Base-by-base conservation (phyloP, 2,113 vertebrate genomes). In the Chaetura pelagica region DNA sequence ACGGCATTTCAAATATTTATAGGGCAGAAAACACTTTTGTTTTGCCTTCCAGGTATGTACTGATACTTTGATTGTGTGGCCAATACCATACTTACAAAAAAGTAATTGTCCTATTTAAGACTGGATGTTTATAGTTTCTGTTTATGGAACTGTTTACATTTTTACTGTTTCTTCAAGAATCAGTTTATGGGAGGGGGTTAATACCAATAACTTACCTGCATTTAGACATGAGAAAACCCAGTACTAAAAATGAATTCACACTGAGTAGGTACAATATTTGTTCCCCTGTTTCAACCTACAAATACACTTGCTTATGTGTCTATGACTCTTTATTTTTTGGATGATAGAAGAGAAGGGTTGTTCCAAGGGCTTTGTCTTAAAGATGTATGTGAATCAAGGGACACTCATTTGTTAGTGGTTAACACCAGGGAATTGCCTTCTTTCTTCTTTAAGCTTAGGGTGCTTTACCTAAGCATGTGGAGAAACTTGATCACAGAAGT, bases 1-100 rank as follows among this genome's bases (percentile, higher is more conserved):
- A 84, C 71, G 64, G 74, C 79, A 87, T 91, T 75, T 81, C 18
- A 87, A 72, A 38, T 92, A 88, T 90, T 83, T 92, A 10, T 24
- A 54, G 46, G 34, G 38, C 8, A 68, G 42, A 71, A 90, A 85
- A 48, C 40, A 35, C 11, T 89, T 86, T 67, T 88, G 44, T 54
- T 94, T 86, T 93, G n/a, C 38, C 52, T 84, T 94, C 78, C 42
- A 75, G 86, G 52, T 49, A 9, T 55, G 62, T 57, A 29, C 13
- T 38, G 24, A 35, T 42, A 51, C 27, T 35, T 32, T 66, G 34
- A 27, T 76, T 69, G 5, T 63, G 29, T 80, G 63, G 46, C 57
- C 55, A 63, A 15, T 92, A 26, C 9, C 11, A 87, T 57, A 78
- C 52, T 74, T 89, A 52, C 29, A 73, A 87, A 57, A 10, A 80